Evolutionary conservation across 2,888 invertebrate genomes (phyloP).

Genomic region (Drosophila eohydei): DNA sequence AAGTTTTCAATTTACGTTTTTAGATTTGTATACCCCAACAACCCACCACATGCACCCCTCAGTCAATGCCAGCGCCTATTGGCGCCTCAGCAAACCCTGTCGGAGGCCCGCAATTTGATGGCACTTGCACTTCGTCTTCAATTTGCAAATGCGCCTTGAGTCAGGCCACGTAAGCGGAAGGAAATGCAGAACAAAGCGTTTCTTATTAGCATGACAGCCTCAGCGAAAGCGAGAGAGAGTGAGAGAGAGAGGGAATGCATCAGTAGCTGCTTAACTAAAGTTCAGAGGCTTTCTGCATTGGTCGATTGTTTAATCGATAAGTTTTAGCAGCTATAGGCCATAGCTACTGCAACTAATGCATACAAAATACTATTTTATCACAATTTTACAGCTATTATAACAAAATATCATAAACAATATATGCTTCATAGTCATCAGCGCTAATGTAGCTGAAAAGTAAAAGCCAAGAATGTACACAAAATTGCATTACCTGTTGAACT

Average conservation of each 20-base stretch:
- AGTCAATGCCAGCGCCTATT: background rate
- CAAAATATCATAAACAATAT: background rate
- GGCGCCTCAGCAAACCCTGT: background rate
- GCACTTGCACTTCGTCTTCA: slow-evolving; percentile 73
- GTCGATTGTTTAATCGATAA: slow-evolving; percentile 71
- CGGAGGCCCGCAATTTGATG: slow-evolving; percentile 39
- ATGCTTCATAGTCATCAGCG: too few relatives aligned
- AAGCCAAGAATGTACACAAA: too few relatives aligned
- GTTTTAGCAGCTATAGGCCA: slow-evolving; percentile 9
- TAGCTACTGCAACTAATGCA: background rate
- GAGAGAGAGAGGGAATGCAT: background rate
- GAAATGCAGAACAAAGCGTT: slow-evolving; percentile 78
- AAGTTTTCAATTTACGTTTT: slow-evolving; percentile 77
- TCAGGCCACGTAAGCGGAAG: slow-evolving; percentile 75
- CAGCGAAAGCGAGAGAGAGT: background rate
- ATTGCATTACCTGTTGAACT: too few relatives aligned
- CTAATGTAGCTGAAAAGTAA: too few relatives aligned
- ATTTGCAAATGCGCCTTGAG: slow-evolving; percentile 71
- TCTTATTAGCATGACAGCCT: slow-evolving; percentile 65
- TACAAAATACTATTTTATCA: background rate
- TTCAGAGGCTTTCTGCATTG: slow-evolving; percentile 9
- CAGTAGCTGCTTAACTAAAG: background rate
- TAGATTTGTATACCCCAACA: slow-evolving; percentile 35
- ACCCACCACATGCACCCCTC: background rate
- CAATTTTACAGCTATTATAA: background rate